Base-by-base conservation (phyloP, 2,113 vertebrate genomes). In the Corythoichthys haematopterus region DNA sequence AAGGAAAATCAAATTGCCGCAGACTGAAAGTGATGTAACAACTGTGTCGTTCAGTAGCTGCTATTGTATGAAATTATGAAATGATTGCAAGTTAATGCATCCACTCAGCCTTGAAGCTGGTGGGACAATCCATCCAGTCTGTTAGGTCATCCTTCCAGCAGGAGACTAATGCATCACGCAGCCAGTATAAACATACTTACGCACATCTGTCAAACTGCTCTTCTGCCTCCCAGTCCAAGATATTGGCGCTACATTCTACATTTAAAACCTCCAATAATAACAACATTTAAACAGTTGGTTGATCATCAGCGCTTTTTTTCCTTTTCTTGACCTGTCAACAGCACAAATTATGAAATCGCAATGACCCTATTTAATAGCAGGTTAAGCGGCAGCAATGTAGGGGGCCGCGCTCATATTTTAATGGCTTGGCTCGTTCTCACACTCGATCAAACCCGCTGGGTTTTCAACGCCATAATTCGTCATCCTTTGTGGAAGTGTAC, bases 91-190 rank as follows among this genome's bases (percentile, higher is more conserved):
- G 75, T 20, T 20, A 43, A 43, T 60, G 58, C 38, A 59, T 59
- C 14, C 57, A 37, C 14, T 59, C 57, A 38, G 57, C 36, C 57
- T 40, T 16, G 35, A 40, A 16, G 36, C 57, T 10, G 57, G 20
- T 33, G 64, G 59, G 56, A 71, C 20, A 67, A 71, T 56, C 61
- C 64, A 61, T 77, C 61, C 72, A 43, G 58, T 60, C 37, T 40
- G 58, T 60, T 60, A 20, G 4, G 58, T 60, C 58, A 59, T 75
- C 59, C 71, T 11, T 46, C 8, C 11, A 69, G 70, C 68, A 48
- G 12, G 77, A 76, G 76, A 82, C 80, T 66, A 67, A 82, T 80
- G 66, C 50, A 77, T 84, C 80, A 86, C 68, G 37, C 63, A 68
- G 58, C 60, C 59, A 72, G 36, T 67, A 47, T 46, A 56, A 47